Conservation (phyloP, 30 jellyfish, hydroid and myxozoan species). For the Hydractinia symbiolongicarpus region DNA sequence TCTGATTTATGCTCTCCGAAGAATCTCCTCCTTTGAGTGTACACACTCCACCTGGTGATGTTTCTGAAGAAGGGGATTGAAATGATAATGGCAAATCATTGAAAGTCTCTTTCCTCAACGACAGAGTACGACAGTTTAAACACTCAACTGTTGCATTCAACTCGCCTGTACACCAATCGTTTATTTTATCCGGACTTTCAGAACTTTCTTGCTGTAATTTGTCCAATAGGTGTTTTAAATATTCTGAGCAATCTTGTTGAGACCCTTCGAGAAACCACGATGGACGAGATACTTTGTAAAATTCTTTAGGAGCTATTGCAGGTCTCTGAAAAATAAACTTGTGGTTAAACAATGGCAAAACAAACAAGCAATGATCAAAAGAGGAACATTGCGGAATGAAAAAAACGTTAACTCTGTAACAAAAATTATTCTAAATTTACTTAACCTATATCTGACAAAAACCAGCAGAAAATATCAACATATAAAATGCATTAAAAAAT, state of each 20-base stretch:
- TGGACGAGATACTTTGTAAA: slow-evolving; percentile 70
- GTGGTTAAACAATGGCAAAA: too few relatives aligned
- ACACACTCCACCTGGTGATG: slow-evolving; percentile 5
- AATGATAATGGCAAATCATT: slow-evolving; percentile 84
- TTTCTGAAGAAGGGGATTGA: slow-evolving; percentile 36
- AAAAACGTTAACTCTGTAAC: background rate
- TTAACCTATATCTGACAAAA: too few relatives aligned
- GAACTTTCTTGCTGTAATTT: slow-evolving; percentile 45
- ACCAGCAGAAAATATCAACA: too few relatives aligned
- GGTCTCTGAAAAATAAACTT: slow-evolving; percentile 46
- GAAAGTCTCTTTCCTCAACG: slow-evolving; percentile 64
- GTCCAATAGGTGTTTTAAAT: slow-evolving; percentile 65
- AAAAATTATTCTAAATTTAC: too few relatives aligned
- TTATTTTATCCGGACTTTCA: slow-evolving; percentile 19
- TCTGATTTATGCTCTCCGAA: slow-evolving; percentile 6
- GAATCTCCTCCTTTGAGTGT: slow-evolving; percentile 38
- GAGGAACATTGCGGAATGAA: too few relatives aligned
- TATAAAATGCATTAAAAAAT: too few relatives aligned
- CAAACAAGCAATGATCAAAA: too few relatives aligned
- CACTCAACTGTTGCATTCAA: slow-evolving; percentile 56
- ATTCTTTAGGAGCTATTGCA: slow-evolving; percentile 65
- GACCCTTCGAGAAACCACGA: slow-evolving; percentile 83
- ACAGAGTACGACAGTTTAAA: slow-evolving; percentile 44
- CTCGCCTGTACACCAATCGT: slow-evolving; percentile 56
- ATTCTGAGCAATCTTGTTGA: slow-evolving; percentile 97